Evolutionary conservation across 2,888 invertebrate species (phyloP), one percentile per base, ranked within the genome.

Genomic region (Dolichopus griseipennis): DNA sequence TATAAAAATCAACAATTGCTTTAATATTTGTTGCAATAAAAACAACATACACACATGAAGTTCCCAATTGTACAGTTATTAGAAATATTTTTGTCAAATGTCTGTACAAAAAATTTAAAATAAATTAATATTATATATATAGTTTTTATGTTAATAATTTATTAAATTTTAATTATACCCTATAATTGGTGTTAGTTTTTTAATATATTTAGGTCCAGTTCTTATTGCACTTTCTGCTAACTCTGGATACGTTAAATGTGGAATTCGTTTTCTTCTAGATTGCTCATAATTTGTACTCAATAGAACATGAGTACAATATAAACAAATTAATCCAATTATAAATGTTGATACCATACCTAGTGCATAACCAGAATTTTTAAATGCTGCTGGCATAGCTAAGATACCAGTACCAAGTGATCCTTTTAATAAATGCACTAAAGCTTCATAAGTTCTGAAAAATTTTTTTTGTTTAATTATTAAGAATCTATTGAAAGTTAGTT

Each of bases 391-490:
- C 90, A 96, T 91, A 8, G 95, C 95, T 71, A 96, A 83, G 73
- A 95, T 92, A 0, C 96, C 96, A 0, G 95, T 95, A 1, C 96
- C 96, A 69, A 95, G 83, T 78, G 93, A 92, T 72, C 93, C 93
- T 80, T 95, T 95, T 70, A 95, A 83, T 27, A 69, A 66, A 34
- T 69, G 69, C 7, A 69, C 64, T 33, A 68, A 61, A 12, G 69
- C 67, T 43, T 68, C 69, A 18, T 6, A 52, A 2, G 52, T 52
- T n/a, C 52, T 52, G 18, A 15, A 52, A 52, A 15, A 43, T 43
- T 34, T 34, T 34, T 34, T 34, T 34, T 34, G 9, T 7, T 7
- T 34, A 34, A 34, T n/a, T n/a, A n/a, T n/a, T n/a, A n/a, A n/a
- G n/a, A n/a, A n/a, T n/a, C n/a, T n/a, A n/a, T n/a, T n/a, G n/a